These are phyloP conservation scores for Epinotia demarniana DNA, from an alignment of 2,888 invertebrate genomes.

Conservation along the genomic window DNA sequence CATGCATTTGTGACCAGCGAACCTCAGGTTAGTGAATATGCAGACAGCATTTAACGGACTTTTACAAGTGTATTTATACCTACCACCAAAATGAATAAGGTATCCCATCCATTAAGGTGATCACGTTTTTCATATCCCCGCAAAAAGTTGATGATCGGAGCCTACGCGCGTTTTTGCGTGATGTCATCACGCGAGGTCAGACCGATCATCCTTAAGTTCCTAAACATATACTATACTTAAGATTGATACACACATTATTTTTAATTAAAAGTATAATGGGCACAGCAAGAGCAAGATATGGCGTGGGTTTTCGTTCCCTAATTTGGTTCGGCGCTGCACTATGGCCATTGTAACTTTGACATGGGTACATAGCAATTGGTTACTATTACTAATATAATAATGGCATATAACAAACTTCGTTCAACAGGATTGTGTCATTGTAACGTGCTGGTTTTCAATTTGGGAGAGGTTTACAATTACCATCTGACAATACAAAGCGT, in stretches of 20 bases:
- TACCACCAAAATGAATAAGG: not conserved
- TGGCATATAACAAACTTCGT: too few relatives aligned
- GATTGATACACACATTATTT: conserved; percentile 14
- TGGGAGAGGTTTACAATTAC: too few relatives aligned
- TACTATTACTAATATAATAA: too few relatives aligned
- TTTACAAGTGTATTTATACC: not conserved
- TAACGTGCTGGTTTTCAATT: too few relatives aligned
- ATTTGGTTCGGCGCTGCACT: not conserved
- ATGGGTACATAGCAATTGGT: too few relatives aligned
- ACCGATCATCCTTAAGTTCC: conserved; percentile 11
- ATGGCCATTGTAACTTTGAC: too few relatives aligned
- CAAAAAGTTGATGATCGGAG: conserved; percentile 14
- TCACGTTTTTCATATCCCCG: conserved; percentile 20
- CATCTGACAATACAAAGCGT: not conserved
- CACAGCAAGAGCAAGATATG: not conserved
- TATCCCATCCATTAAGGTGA: conserved; percentile 11
- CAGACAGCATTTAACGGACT: not conserved
- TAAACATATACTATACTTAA: conserved; percentile 11
- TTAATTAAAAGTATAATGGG: conserved; percentile 19
- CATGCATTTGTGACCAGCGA: not conserved
- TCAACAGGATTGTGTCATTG: too few relatives aligned
- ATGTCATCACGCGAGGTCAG: conserved; percentile 14
- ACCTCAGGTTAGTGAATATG: not conserved
- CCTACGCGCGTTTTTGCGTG: conserved; percentile 15
- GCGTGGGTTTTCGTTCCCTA: not conserved